Conservation (phyloP, 1,140 invertebrate species). For the Papilio machaon region DNA sequence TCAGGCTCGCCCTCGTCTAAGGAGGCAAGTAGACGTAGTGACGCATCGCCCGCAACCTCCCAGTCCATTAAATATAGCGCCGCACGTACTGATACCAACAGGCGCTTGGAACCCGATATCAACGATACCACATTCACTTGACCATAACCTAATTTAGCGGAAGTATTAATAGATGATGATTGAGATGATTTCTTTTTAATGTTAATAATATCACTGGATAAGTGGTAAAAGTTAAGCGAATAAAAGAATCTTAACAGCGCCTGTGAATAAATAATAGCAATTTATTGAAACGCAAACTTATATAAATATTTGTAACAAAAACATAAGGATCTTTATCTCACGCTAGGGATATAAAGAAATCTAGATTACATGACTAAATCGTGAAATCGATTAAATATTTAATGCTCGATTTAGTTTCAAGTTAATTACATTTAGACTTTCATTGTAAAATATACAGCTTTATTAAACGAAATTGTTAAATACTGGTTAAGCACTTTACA, state of each 20-base stretch:
- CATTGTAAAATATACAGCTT: background rate
- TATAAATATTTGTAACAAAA: background rate
- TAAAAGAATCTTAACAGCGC: background rate
- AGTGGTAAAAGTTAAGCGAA: background rate
- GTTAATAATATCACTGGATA: background rate
- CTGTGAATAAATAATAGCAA: conserved; percentile 13
- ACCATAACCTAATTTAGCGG: conserved; percentile 56
- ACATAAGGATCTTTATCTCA: background rate
- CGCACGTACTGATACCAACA: conserved; percentile 62
- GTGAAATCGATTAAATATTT: conserved; percentile 11
- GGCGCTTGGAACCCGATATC: conserved; percentile 50
- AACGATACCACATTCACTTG: conserved; percentile 65
- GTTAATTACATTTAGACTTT: conserved; percentile 1
- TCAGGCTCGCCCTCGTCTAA: conserved; percentile 63
- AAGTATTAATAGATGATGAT: background rate
- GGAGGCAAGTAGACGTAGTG: conserved; percentile 56
- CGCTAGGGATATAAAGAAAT: background rate
- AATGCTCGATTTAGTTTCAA: background rate
- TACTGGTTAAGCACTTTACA: too few relatives aligned
- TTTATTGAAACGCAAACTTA: background rate
- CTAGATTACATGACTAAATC: background rate
- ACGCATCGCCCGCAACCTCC: conserved; percentile 55
- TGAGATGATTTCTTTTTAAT: background rate
- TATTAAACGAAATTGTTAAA: too few relatives aligned
- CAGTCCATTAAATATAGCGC: conserved; percentile 65